Percentiles rank a stretch among this genome's conserved stretches.
These are phyloP conservation scores for Aurelia aurita DNA, from an alignment of 30 jellyfish, hydroid and myxozoan species.

Conservation along the genomic window DNA sequence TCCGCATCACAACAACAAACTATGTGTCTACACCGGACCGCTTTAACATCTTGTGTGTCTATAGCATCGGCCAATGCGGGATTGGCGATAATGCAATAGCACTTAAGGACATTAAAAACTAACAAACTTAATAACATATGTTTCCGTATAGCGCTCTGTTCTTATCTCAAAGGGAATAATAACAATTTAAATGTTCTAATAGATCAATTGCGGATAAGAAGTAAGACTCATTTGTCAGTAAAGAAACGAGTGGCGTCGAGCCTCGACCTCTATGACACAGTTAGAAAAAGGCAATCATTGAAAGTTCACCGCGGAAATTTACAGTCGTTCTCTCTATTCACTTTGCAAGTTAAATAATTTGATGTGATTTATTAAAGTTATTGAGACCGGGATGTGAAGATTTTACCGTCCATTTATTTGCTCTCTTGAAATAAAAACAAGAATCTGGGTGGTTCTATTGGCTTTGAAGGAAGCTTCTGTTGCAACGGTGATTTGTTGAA, in stretches of 20 bases:
- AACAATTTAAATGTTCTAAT: slow-evolving; percentile 52
- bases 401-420: background rate
- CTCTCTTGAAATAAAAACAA: slow-evolving; percentile 9
- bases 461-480: too few relatives aligned
- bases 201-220: slow-evolving; percentile 54
- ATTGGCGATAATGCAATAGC: slow-evolving; percentile 10
- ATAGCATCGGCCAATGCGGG: slow-evolving; percentile 16
- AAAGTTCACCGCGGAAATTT: slow-evolving; percentile 66
- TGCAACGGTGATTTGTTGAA: too few relatives aligned
- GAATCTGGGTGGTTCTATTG: slow-evolving; percentile 32
- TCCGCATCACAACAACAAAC: slow-evolving; percentile 37
- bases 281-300: slow-evolving; percentile 54
- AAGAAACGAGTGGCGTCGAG: slow-evolving; percentile 67
- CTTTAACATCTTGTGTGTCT: slow-evolving; percentile 8
- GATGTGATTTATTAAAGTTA: slow-evolving; percentile 71
- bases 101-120: slow-evolving; percentile 36
- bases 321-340: slow-evolving; percentile 5
- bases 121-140: slow-evolving; percentile 58
- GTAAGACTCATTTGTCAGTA: slow-evolving; percentile 23
- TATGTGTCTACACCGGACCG: slow-evolving; percentile 9
- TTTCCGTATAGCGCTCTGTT: slow-evolving; percentile 43
- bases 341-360: slow-evolving; percentile 22
- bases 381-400: slow-evolving; percentile 39
- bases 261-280: slow-evolving; percentile 59
- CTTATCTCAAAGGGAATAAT: slow-evolving; percentile 63